Conservation (phyloP, 1,140 invertebrate species). For the Drosophila hydei region DNA sequence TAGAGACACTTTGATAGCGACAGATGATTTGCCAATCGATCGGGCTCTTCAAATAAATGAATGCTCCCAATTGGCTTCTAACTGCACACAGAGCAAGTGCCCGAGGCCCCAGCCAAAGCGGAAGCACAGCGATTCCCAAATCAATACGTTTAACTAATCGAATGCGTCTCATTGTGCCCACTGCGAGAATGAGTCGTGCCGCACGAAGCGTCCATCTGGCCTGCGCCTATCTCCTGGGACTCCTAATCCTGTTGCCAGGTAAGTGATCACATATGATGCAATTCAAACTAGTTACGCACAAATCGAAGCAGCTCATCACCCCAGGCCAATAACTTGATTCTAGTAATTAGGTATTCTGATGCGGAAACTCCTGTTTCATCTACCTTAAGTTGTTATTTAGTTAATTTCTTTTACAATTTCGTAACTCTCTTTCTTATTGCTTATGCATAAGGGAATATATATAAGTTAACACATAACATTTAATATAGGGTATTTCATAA, state of each 20-base stretch:
- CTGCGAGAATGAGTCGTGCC: constrained; percentile 29
- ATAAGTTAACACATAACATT: no score
- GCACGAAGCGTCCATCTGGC: background rate
- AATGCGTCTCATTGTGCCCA: constrained; percentile 26
- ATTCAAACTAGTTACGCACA: background rate
- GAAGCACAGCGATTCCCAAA: background rate
- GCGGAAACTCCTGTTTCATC: no score
- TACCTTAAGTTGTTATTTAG: no score
- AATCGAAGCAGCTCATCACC: background rate
- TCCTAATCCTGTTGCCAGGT: constrained; percentile 69
- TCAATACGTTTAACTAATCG: constrained; percentile 13
- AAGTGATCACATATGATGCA: constrained; percentile 21
- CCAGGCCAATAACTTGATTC: no score
- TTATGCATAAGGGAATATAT: no score
- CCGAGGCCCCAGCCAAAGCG: background rate
- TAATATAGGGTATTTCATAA: no score
- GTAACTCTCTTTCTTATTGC: no score
- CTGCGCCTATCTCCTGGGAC: constrained; percentile 56
- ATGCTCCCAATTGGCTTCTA: constrained; percentile 16
- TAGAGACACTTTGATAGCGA: constrained; percentile 9
- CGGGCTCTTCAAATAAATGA: constrained; percentile 8
- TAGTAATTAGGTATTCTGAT: no score
- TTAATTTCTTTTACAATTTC: no score
- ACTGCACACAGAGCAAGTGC: constrained; percentile 11
- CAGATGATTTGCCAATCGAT: constrained; percentile 23